Percentiles rank a stretch among this genome's conserved stretches.
Evolutionary conservation across 2,113 vertebrate species (phyloP).

Genomic region (Phoxinus phoxinus): DNA sequence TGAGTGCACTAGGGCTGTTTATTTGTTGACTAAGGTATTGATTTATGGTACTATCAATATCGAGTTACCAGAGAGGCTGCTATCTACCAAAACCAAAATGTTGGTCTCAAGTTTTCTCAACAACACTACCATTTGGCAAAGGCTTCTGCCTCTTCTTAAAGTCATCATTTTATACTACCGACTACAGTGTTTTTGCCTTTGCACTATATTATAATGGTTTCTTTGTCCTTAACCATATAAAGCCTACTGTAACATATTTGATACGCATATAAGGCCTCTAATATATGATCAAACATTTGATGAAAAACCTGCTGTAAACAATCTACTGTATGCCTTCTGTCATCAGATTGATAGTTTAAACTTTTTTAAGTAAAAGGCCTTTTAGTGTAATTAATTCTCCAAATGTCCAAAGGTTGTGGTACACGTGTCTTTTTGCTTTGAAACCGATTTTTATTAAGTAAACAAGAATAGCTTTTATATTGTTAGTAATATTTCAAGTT

Average conservation of each 20-base stretch:
- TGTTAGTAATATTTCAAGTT: background rate
- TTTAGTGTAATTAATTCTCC: too few relatives aligned
- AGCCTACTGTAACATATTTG: background rate
- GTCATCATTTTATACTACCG: background rate
- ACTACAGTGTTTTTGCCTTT: too few relatives aligned
- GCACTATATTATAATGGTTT: too few relatives aligned
- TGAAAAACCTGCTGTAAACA: too few relatives aligned
- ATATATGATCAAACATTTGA: background rate
- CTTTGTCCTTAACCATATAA: background rate
- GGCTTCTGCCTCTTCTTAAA: background rate
- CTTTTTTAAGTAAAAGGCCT: too few relatives aligned
- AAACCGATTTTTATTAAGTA: too few relatives aligned
- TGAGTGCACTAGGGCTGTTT: background rate
- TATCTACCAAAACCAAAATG: background rate
- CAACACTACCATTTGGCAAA: background rate
- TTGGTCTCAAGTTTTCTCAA: too few relatives aligned
- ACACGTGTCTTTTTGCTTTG: too few relatives aligned
- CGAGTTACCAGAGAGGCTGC: background rate
- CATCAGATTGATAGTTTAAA: too few relatives aligned
- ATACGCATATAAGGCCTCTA: background rate
- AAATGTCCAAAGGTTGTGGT: too few relatives aligned
- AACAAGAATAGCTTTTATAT: too few relatives aligned
- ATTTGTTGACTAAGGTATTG: background rate
- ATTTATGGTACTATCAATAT: background rate
- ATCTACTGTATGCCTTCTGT: too few relatives aligned